Evolutionary conservation across 2,888 invertebrate genomes (phyloP), one percentile per base, ranked within the genome.

Genomic region (Spialia ferax): DNA sequence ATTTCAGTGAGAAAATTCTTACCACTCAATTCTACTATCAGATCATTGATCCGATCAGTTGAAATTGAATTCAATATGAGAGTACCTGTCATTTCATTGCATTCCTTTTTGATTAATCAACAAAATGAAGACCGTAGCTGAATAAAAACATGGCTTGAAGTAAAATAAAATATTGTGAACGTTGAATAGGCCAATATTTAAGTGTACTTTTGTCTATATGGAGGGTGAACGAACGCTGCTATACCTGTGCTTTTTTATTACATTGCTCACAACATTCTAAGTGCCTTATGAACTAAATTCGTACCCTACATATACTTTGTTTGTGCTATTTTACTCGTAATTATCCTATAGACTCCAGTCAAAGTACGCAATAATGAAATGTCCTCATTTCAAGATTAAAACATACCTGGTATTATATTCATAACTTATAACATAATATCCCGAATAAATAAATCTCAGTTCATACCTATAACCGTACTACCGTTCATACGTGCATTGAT

Each of bases 1-100:
- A 63, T 45, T 55, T 18, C 13, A 18, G 45, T 63, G 48, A 56
- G 35, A 62, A 45, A 18, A 62, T 52, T 57, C 15, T 3, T 32
- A 48, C 48, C 11, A 22, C 11, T 23, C 57, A 22, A 50, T 59
- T 57, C 48, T n/a, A 26, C 35, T 38, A 42, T 26, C 54, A 63
- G 63, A 63, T 63, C 42, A 52, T 52, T 23, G 50, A 52, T 52
- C 6, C 20, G 50, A 52, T 52, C 50, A 55, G 35, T 26, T 20
- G 23, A 57, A 57, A 54, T 56, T 48, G 23, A 56, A 64, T 64
- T 57, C 11, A 32, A 48, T 22, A 32, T 48, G 55, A 52, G 29
- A 52, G 26, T 38, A 26, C 48, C 38, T 65, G 52, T 65, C 59
- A 59, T 23, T 48, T 50, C 35, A 50, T 38, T 57, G 59, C 57